Base-by-base conservation (phyloP, 2,888 invertebrate species). In the Coenonympha arcania region DNA sequence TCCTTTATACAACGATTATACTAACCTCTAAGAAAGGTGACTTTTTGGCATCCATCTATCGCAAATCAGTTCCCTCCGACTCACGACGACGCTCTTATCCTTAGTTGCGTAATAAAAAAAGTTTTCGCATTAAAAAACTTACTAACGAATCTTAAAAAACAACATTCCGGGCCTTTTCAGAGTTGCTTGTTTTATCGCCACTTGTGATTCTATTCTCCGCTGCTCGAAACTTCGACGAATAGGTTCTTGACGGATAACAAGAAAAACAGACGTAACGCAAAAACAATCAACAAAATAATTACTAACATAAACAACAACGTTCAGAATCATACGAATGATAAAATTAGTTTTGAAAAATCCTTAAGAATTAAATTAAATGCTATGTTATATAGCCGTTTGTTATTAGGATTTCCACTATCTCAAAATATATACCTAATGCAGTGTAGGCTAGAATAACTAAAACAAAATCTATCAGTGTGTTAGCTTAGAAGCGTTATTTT, bases 101-200 rank as follows among this genome's bases (percentile, higher is more conserved):
- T 44, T 51, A 52, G 52, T 52, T 48, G 37, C 16, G 49, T 43
- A 42, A 55, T 55, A 55, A 56, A 58, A 58, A 58, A 58, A 43
- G 49, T 58, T 58, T 48, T 44, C 43, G 33, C 54, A 50, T 54
- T 56, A 58, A 56, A 57, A 57, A 54, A 40, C 52, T 54, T 52
- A 45, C 46, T 41, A 55, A 58, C 54, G 54, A 56, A 58, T 56
- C 54, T 58, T 58, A 42, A 56, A 54, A 56, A 55, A 55, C 33
- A 47, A 48, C 41, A 42, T 46, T 43, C 26, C 30, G 19, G 24
- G 42, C 34, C 39, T 37, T 48, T 20, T 6, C 41, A 9, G 28
- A 30, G 42, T 39, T 26, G 36, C 34, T 50, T 46, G 47, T 51
- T 55, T 55, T 48, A 55, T 55, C 28, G 48, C 37, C 48, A 24